Conservation (phyloP, 2,888 invertebrate species). For the Halocaridina rubra region DNA sequence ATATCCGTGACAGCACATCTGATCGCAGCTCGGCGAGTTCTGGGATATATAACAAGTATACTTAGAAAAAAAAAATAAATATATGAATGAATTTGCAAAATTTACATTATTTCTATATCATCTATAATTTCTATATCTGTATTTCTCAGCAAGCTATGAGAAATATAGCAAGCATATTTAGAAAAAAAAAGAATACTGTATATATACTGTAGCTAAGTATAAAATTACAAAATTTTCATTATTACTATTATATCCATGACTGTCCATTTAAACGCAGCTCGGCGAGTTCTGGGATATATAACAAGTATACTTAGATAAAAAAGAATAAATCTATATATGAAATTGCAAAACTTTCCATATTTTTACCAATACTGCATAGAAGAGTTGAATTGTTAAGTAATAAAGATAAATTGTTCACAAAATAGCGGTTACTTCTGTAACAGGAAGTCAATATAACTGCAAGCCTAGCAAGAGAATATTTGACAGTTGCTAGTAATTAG, state of each 20-base stretch:
- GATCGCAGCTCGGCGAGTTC: slow-evolving; percentile 31
- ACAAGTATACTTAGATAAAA: neutral
- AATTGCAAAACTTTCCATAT: neutral
- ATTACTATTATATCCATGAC: slow-evolving; percentile 60
- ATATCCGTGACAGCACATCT: slow-evolving; percentile 59
- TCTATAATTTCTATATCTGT: too few relatives aligned
- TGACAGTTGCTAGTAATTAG: too few relatives aligned
- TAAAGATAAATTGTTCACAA: too few relatives aligned
- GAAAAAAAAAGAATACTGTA: neutral
- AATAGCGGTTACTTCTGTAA: too few relatives aligned
- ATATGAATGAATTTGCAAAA: neutral
- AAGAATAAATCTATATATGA: neutral
- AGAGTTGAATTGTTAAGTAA: too few relatives aligned
- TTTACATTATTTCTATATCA: too few relatives aligned
- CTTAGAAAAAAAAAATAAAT: neutral
- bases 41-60: neutral
- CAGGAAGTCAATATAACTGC: too few relatives aligned
- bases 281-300: slow-evolving; percentile 17
- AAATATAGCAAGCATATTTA: neutral
- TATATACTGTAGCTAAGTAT: too few relatives aligned
- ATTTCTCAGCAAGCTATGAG: too few relatives aligned
- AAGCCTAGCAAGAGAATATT: too few relatives aligned
- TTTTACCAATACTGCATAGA: too few relatives aligned
- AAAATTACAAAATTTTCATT: too few relatives aligned
- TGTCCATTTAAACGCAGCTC: slow-evolving; percentile 44